phyloP scores from a whole-genome alignment of 1,140 invertebrate genomes.

The Pogonognathellus flavescens region DNA sequence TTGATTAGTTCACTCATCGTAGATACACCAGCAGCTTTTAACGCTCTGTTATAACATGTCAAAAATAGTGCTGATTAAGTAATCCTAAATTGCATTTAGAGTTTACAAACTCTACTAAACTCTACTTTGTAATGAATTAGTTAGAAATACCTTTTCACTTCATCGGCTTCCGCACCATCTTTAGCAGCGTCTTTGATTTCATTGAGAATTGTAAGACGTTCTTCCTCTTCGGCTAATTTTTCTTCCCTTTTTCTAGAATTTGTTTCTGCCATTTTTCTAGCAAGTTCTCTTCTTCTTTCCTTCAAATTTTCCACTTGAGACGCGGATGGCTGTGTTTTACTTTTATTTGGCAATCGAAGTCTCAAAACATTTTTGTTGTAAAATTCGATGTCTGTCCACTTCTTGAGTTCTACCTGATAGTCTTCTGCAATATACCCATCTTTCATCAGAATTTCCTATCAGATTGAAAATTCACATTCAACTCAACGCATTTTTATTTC shows the following conservation, averaged over 20 bases:
- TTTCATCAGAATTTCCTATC: constrained; percentile 84
- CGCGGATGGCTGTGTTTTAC: constrained; percentile 70
- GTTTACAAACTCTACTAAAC: too few species aligned
- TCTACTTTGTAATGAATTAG: too few species aligned
- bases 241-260: constrained; percentile 88
- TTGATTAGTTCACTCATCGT: constrained; percentile 78
- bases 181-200: constrained; percentile 81
- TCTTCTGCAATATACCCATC: constrained; percentile 83
- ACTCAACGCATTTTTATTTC: too few species aligned
- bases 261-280: constrained; percentile 84
- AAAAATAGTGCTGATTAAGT: background rate
- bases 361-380: constrained; percentile 87
- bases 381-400: constrained; percentile 84
- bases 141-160: constrained; percentile 75
- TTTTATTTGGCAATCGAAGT: constrained; percentile 86
- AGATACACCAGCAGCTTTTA: constrained; percentile 76
- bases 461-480: background rate
- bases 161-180: constrained; percentile 82
- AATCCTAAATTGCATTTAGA: too few species aligned
- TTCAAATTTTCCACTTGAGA: constrained; percentile 73
- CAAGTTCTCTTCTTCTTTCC: constrained; percentile 86
- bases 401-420: constrained; percentile 83
- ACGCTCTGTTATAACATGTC: constrained; percentile 70
- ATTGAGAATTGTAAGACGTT: constrained; percentile 83
- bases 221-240: constrained; percentile 86